A percentile compares a stretch with the other conserved stretches of the same genome.
Evolutionary conservation across 2,797 vertebrate species (phyloP).

Genomic region (Trichosurus vulpecula): DNA sequence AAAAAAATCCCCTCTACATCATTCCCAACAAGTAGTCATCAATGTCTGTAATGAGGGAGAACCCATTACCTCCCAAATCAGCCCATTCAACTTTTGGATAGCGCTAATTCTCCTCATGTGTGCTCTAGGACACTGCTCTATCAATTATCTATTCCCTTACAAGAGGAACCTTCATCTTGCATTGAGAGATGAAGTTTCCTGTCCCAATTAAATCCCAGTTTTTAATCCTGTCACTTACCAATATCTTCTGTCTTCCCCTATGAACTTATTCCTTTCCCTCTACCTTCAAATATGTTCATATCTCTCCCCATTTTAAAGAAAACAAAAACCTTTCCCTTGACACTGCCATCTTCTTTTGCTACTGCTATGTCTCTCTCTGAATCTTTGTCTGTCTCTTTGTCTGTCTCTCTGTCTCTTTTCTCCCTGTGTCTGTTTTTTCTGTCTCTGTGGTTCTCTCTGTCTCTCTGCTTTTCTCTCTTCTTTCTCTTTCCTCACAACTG

Average conservation of each 20-base stretch:
- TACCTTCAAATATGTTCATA: neutral
- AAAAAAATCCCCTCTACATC: neutral
- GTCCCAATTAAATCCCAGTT: neutral
- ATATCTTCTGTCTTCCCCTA: conserved; percentile 23
- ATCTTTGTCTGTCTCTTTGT: neutral
- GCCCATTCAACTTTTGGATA: neutral
- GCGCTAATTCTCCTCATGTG: neutral
- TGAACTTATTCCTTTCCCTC: neutral
- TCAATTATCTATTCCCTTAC: neutral
- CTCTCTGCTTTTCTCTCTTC: neutral
- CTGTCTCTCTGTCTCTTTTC: neutral
- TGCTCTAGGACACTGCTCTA: neutral
- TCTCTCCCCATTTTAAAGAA: neutral
- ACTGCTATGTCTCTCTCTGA: neutral
- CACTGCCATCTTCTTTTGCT: neutral
- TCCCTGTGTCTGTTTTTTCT: neutral
- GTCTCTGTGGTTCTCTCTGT: neutral
- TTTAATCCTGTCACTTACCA: neutral
- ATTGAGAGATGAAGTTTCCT: neutral
- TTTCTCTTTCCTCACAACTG: neutral
- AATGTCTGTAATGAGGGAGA: neutral
- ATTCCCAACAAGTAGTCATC: neutral
- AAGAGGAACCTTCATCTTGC: neutral
- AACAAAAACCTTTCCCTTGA: neutral
- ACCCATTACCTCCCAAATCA: neutral